These are phyloP conservation scores for Gallinago nigripennis DNA, from an alignment of 2,797 vertebrate genomes.

Conservation along the genomic window DNA sequence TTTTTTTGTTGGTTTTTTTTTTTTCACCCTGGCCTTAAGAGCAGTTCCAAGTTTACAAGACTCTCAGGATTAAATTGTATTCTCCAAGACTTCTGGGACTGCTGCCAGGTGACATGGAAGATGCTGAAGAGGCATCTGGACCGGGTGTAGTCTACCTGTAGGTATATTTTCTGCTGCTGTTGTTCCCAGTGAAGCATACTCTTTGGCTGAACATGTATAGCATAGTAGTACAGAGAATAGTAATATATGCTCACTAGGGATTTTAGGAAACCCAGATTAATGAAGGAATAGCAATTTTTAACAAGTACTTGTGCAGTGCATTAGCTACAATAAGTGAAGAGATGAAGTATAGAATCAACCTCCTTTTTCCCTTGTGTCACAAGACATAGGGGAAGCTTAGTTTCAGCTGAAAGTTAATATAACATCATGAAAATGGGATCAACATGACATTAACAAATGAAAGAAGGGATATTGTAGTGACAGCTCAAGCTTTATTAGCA, in stretches of 20 bases:
- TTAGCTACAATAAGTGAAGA: not conserved
- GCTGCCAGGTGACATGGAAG: not conserved
- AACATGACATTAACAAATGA: not conserved
- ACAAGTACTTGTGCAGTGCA: not conserved
- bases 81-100: not conserved
- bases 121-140: not conserved
- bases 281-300: not conserved
- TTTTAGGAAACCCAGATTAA: not conserved
- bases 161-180: not conserved
- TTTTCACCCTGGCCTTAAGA: not conserved
- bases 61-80: not conserved
- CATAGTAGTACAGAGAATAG: not conserved
- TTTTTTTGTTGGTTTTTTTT: no score
- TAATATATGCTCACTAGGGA: not conserved
- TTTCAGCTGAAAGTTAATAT: not conserved
- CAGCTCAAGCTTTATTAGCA: conserved; percentile 14
- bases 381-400: not conserved
- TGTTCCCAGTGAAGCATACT: not conserved
- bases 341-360: not conserved
- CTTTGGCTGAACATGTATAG: not conserved
- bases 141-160: not conserved
- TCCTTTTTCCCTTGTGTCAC: not conserved
- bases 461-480: not conserved
- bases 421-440: not conserved
- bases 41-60: not conserved